phyloP scores from a whole-genome alignment of 2,113 vertebrate species.

The Sarotherodon lohbergeri region DNA sequence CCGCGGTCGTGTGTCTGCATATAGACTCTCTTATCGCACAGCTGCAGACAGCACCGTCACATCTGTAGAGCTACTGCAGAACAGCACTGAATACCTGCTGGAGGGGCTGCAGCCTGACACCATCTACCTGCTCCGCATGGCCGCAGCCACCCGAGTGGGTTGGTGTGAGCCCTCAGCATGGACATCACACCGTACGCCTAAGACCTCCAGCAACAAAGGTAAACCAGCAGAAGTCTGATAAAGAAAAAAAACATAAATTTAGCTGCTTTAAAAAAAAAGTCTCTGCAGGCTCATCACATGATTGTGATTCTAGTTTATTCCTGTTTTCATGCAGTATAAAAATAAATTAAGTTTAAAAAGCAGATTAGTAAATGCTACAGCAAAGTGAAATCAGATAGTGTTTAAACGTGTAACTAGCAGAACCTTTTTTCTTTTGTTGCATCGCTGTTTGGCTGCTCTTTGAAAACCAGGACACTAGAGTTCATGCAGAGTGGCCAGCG shows the following conservation, averaged over 20 bases:
- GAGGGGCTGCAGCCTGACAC: slow-evolving; percentile 83
- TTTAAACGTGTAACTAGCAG: not conserved
- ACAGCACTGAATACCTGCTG: slow-evolving; percentile 76
- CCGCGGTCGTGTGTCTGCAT: slow-evolving; percentile 82
- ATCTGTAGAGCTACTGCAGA: slow-evolving; percentile 80
- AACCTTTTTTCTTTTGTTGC: not conserved
- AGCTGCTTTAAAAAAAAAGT: not conserved
- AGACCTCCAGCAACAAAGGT: slow-evolving; percentile 87
- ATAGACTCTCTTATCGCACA: slow-evolving; percentile 85
- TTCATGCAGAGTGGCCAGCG: slow-evolving; percentile 21
- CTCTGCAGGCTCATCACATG: not conserved
- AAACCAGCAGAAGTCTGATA: not conserved
- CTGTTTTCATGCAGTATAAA: not conserved
- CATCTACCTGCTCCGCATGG: slow-evolving; percentile 88
- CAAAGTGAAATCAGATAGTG: not conserved
- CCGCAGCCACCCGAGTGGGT: slow-evolving; percentile 86
- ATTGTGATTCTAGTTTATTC: not conserved
- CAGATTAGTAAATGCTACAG: not conserved
- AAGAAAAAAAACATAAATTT: not conserved
- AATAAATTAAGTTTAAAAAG: not conserved
- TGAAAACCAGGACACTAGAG: slow-evolving; percentile 3
- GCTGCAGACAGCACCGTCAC: slow-evolving; percentile 78
- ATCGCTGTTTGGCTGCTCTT: not conserved
- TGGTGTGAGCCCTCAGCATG: slow-evolving; percentile 92
- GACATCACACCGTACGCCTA: slow-evolving; percentile 93